Evolutionary conservation across 2,888 invertebrate genomes (phyloP), one percentile per base, ranked within the genome.

Genomic region (Phyto melanocephala): DNA sequence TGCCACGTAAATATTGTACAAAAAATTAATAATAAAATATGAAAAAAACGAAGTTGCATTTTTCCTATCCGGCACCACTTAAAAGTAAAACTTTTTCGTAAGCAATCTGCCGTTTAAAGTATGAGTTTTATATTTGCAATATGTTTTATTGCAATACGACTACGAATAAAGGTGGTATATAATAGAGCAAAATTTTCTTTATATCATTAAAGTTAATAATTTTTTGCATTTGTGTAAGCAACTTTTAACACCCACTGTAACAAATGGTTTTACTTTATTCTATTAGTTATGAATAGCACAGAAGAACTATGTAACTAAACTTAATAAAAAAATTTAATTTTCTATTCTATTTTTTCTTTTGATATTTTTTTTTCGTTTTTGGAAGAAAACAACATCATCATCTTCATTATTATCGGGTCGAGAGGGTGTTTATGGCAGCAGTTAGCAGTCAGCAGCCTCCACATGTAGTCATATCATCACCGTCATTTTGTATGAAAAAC

Each of bases 321-420:
- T 76, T 79, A 79, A 79, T 82, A 82, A 79, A 68, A 70, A 68
- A 47, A 56, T 60, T 17, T 54, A 71, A 35, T 45, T 70, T 52
- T 47, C 37, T 58, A 58, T 58, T 65, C 13, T 52, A 62, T 47
- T 42, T 54, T 72, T 54, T 52, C 42, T 28, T 63, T 52, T 63
- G 42, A 45, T 22, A 37, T 15, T 42, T 42, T 60, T 62, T 77
- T 10, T 22, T 37, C 15, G n/a, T 67, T 67, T 8, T 52, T 60
- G 13, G 17, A 72, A 45, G 56, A 60, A 65, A 68, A 54, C 45
- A 54, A 45, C 22, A 67, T 10, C 6, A 42, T 68, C 72, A 58
- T 67, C 72, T 60, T 42, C 40, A 62, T 77, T 50, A 67, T 67
- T 47, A 67, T 17, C 56, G 37, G 28, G 28, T 28, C 56, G 65